phyloP scores from a whole-genome alignment of 2,797 vertebrate species.

The Lindbergichthys nudifrons region DNA sequence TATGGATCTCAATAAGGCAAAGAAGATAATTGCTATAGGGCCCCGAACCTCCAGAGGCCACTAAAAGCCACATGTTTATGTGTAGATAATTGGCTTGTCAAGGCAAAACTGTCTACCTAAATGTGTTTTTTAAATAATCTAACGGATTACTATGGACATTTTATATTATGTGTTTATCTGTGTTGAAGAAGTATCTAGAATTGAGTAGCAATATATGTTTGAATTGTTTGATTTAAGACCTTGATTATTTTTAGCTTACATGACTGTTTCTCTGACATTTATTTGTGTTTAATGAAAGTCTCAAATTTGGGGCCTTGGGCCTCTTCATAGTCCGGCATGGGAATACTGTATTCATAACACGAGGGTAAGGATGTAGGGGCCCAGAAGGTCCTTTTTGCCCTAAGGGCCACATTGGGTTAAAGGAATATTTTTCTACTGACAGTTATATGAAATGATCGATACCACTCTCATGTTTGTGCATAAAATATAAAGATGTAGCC shows the following conservation, averaged over 20 bases:
- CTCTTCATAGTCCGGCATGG: too few species aligned
- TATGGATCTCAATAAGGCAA: not conserved
- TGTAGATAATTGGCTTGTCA: not conserved
- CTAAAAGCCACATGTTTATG: not conserved
- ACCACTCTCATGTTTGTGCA: not conserved
- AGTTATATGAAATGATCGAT: not conserved
- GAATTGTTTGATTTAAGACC: not conserved
- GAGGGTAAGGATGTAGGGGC: too few species aligned
- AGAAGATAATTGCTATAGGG: not conserved
- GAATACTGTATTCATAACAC: not conserved
- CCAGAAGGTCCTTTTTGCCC: not conserved
- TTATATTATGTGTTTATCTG: not conserved
- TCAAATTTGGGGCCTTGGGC: too few species aligned
- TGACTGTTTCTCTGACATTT: not conserved
- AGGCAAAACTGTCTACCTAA: not conserved
- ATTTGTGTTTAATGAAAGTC: not conserved
- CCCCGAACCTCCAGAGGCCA: not conserved
- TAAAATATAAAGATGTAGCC: not conserved
- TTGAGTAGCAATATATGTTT: too few species aligned
- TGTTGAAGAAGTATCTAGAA: not conserved
- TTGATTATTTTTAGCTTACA: not conserved
- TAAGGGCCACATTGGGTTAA: not conserved
- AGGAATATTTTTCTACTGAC: too few species aligned
- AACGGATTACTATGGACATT: not conserved
- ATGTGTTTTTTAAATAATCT: not conserved